Evolutionary conservation across 2,113 vertebrate genomes (phyloP), one percentile per base, ranked within the genome.

Genomic region (Ovis canadensis): DNA sequence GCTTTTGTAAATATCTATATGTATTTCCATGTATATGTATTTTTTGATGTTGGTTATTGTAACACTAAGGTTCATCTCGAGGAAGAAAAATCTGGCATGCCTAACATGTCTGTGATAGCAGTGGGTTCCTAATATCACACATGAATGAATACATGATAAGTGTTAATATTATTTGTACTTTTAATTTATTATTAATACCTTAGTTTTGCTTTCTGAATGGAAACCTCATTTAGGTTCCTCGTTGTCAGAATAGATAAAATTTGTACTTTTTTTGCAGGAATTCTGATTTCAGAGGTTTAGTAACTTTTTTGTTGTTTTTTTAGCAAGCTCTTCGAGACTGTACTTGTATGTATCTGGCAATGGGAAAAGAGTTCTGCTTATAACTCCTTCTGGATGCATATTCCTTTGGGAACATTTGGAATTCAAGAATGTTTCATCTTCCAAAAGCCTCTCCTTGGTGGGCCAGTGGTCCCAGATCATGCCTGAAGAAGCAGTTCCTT

Each of bases 341-440:
- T 98, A 98, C 80, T 96, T 99, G n/a, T 99, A 99, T 95, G 98
- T 99, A 33, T 99, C 99, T 48, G 99, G 98, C 93, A 98, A 99
- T 97, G 99, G 99, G 31, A 98, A 98, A 97, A 99, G 98, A 91
- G 98, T 99, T 25, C 98, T 99, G 3, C 95, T 99, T 90, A 95
- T 98, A 36, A 97, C 98, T 96, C 84, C 99, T 86, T 99, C 98
- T 31, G 99, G 99, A 29, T 98, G 98, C 93, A 97, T 99, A 21
- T 99, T 99, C 95, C 98, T 99, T 83, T 99, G 99, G 99, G 99
- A 99, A 95, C 99, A 99, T 95, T 84, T 93, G 48, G 99, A 99
- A 88, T 52, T 60, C 77, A 98, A 97, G 95, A 99, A 97, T 83
- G 96, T 98, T 52, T 57, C 88, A 1, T 97, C 93, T 60, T 81